These are phyloP conservation scores for Festucalex cinctus DNA, from an alignment of 2,113 vertebrate species.

Conservation along the genomic window DNA sequence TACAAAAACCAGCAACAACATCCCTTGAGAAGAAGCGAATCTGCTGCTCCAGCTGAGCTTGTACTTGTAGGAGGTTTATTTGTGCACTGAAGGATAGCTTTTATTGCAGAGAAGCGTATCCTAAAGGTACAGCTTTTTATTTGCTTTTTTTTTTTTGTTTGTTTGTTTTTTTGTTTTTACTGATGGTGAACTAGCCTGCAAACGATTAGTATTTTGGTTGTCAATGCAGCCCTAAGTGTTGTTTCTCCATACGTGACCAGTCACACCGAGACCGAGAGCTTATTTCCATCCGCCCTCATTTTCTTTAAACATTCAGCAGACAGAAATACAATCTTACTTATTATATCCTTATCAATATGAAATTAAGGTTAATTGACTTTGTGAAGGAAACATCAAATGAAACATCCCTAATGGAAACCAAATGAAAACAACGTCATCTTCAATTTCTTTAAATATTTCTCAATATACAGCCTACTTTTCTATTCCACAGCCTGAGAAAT, in stretches of 20 bases:
- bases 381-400: conserved; percentile 63
- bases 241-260: conserved; percentile 29
- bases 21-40: conserved; percentile 69
- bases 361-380: conserved; percentile 77
- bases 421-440: conserved; percentile 75
- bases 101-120: conserved; percentile 58
- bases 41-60: conserved; percentile 72
- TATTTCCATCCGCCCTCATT: conserved; percentile 38
- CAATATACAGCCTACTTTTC: conserved; percentile 81
- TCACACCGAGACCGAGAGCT: conserved; percentile 12
- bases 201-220: conserved; percentile 53
- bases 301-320: conserved; percentile 47
- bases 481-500: conserved; percentile 94
- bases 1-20: conserved; percentile 72
- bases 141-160: conserved; percentile 29
- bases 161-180: too few species aligned
- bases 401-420: conserved; percentile 68
- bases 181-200: conserved; percentile 35
- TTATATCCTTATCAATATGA: conserved; percentile 65
- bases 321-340: conserved; percentile 58
- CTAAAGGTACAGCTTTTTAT: conserved; percentile 62
- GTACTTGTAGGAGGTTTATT: conserved; percentile 70
- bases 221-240: conserved; percentile 8
- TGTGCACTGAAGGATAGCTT: conserved; percentile 60
- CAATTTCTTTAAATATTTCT: conserved; percentile 79